phyloP scores from a whole-genome alignment of 1,140 invertebrate genomes.

The Campoletis sonorensis region DNA sequence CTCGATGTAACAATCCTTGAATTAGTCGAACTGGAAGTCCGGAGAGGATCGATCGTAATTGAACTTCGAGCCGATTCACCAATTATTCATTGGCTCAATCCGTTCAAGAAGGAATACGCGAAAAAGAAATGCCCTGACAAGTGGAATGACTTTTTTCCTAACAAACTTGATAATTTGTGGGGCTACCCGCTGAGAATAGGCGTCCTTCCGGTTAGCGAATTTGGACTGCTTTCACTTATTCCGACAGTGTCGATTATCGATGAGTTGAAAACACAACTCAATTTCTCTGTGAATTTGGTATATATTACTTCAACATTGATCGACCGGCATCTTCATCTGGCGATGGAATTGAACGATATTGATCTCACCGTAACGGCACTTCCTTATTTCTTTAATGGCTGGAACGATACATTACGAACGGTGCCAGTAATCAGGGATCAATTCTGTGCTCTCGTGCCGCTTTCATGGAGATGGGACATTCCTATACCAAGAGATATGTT shows the following conservation, averaged over 20 bases:
- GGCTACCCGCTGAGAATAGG: slow-evolving; percentile 38
- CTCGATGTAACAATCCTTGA: slow-evolving; percentile 45
- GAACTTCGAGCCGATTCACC: background rate
- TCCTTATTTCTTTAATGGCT: no score
- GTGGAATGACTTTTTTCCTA: slow-evolving; percentile 35
- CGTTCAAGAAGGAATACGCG: no score
- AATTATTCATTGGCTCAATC: slow-evolving; percentile 43
- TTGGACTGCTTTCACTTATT: background rate
- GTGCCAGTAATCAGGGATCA: no score
- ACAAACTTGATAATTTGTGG: slow-evolving; percentile 43
- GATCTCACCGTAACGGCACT: no score
- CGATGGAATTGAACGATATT: no score
- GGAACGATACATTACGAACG: no score
- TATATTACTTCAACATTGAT: no score
- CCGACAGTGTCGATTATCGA: no score
- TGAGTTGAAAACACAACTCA: background rate
- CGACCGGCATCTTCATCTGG: no score
- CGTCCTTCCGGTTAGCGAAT: no score
- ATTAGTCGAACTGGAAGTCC: background rate
- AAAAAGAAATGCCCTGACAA: slow-evolving; percentile 3
- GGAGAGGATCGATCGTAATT: background rate
- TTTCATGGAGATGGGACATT: background rate
- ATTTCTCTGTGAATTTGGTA: no score
- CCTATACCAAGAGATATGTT: background rate
- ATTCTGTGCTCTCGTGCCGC: no score